Base-by-base conservation (phyloP, 1,140 invertebrate species). In the Cotesia typhae region DNA sequence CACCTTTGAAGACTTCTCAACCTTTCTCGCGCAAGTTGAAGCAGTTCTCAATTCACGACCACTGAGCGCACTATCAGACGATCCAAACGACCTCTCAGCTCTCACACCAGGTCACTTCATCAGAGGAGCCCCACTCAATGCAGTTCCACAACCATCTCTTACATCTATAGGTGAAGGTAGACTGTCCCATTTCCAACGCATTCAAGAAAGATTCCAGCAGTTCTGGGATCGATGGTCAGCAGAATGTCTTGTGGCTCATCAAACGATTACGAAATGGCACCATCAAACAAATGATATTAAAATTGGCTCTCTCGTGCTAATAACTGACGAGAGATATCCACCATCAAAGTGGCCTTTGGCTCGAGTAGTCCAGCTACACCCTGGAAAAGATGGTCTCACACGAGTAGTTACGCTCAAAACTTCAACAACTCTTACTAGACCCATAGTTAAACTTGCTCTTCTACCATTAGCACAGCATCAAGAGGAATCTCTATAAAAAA, bases 321-420 rank as follows among this genome's bases (percentile, higher is more conserved):
- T 73, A 6, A 14, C 17, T 0, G 66, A 69, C 14, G 67, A 73
- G 12, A 4, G 51, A n/a, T 38, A 12, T 36, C 72, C 67, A 2
- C 68, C 74, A 14, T 38, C 14, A 2, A 72, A 73, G 14, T 77
- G 71, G 76, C 64, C 71, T 6, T 51, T 77, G 1, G 71, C 61
- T 6, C 66, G 73, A 5, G 52, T 77, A 4, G 7, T 57, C 4
- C 3, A 66, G 37, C n/a, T 71, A 1, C 68, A 75, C 53, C 75
- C 74, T 6, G 73, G 67, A 0, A 28, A 41, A 14, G 75, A 76
- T 52, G 70, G 63, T 7, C 68, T 36, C 3, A 37, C 51, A 3
- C 2, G 61, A 70, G 72, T 73, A 3, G 51, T 61, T 0, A 47
- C 55, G 1, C n/a, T n/a, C n/a, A n/a, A n/a, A n/a, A n/a, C n/a